phyloP scores from a whole-genome alignment of 2,113 vertebrate genomes.

The Marcusenius ussheri region DNA sequence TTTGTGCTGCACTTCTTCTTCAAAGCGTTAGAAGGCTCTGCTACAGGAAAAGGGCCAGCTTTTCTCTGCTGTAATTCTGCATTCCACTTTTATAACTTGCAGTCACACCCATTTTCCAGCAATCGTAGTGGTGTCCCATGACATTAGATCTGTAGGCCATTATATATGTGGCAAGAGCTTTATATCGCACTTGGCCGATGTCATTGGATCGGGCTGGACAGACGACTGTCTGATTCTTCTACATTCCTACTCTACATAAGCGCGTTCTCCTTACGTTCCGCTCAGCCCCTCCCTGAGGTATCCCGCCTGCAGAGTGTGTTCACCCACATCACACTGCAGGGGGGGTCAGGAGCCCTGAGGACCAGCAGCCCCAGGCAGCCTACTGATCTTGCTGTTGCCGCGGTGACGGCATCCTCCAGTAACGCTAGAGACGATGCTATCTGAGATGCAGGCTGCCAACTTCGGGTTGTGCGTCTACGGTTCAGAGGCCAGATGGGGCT shows the following conservation, averaged over 20 bases:
- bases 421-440: not conserved
- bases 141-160: not conserved
- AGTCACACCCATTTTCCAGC: not conserved
- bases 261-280: not conserved
- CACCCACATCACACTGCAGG: not conserved
- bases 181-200: not conserved
- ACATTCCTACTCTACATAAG: not conserved
- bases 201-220: not conserved
- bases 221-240: not conserved
- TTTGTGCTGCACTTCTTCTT: not conserved
- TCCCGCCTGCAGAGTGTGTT: not conserved
- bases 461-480: not conserved
- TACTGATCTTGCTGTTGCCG: not conserved
- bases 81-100: not conserved
- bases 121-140: not conserved
- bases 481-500: not conserved
- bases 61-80: not conserved
- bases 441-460: not conserved
- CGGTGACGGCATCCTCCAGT: not conserved
- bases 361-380: not conserved
- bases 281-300: not conserved
- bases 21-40: not conserved
- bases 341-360: not conserved
- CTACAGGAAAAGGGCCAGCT: not conserved
- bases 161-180: not conserved